Conservation (phyloP, 2,888 invertebrate species). For the Ctenicera cuprea region DNA sequence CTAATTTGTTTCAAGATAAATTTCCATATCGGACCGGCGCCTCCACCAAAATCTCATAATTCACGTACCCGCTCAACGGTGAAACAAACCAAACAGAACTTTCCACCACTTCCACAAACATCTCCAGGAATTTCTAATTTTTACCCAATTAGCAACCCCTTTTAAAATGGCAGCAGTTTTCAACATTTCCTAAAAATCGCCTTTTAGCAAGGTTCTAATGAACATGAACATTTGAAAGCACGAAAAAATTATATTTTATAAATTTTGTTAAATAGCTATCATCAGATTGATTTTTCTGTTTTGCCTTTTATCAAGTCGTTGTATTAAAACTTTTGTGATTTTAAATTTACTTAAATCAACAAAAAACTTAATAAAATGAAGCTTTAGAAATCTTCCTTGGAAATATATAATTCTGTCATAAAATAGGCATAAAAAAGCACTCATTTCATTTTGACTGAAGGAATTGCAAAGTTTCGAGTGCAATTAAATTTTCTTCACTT, state of each 20-base stretch:
- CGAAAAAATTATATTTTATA: no score
- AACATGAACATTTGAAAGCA: no score
- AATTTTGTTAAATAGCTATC: no score
- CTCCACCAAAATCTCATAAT: constrained; percentile 44
- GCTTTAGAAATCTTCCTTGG: background rate
- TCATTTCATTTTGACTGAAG: background rate
- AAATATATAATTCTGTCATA: background rate
- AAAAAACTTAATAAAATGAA: background rate
- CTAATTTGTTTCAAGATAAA: constrained; percentile 44
- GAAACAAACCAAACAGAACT: constrained; percentile 46
- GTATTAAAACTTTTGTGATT: no score
- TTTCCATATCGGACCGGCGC: constrained; percentile 44
- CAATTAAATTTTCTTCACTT: no score
- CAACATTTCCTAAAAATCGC: background rate
- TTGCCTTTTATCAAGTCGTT: no score
- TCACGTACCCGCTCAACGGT: constrained; percentile 39
- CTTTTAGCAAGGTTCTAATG: background rate
- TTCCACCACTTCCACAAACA: constrained; percentile 42
- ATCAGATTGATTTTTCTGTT: no score
- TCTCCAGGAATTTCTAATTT: constrained; percentile 43
- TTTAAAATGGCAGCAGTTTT: constrained; percentile 13
- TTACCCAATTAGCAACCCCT: constrained; percentile 40
- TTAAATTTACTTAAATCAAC: no score
- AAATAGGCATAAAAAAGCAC: background rate
- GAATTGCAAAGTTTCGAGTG: background rate